Conservation (phyloP, 2,113 vertebrate genomes). For the Pelmatolapia mariae region DNA sequence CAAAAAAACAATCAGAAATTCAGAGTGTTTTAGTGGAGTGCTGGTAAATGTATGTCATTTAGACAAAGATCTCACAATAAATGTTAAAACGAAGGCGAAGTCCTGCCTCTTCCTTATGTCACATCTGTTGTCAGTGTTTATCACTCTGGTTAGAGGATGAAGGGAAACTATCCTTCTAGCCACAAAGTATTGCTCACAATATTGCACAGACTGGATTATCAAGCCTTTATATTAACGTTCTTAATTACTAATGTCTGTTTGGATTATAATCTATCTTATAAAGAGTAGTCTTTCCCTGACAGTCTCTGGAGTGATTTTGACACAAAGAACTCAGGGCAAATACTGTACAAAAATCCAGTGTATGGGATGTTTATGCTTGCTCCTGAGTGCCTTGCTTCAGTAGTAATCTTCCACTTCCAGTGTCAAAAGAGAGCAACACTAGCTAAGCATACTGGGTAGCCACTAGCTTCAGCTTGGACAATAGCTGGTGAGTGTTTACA, state of each 20-base stretch:
- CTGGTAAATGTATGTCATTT: not conserved
- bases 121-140: not conserved
- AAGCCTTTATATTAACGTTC: not conserved
- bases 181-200: not conserved
- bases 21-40: not conserved
- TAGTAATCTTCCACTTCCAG: not conserved
- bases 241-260: not conserved
- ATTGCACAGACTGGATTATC: not conserved
- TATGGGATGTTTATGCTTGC: not conserved
- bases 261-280: not conserved
- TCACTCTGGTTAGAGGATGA: not conserved
- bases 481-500: not conserved
- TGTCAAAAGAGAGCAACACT: not conserved
- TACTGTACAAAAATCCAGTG: not conserved
- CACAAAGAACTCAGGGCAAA: not conserved
- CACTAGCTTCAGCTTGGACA: not conserved
- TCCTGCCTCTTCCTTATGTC: not conserved
- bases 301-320: not conserved
- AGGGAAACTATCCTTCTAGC: not conserved
- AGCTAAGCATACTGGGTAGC: not conserved
- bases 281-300: not conserved
- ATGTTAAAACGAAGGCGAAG: not conserved
- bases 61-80: not conserved
- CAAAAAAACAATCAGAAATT: not conserved
- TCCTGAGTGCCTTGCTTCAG: not conserved